Percentiles rank a stretch among this genome's conserved stretches.
Evolutionary conservation across 2,113 vertebrate species (phyloP).

Genomic region (Pygoscelis adeliae): DNA sequence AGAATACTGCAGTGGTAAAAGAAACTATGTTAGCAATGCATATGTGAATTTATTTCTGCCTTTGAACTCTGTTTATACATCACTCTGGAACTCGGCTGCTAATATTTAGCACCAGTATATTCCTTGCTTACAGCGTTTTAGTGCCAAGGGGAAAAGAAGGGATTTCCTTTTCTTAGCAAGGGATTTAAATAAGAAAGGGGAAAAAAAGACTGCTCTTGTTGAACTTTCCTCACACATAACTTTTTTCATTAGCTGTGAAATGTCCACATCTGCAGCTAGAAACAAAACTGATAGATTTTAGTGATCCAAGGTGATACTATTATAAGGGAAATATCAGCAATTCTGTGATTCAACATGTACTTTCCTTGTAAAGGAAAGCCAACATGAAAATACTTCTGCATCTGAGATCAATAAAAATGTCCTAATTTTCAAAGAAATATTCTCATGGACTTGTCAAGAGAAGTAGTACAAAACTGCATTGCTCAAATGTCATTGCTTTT

Average conservation of each 20-base stretch:
- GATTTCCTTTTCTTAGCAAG: constrained; percentile 49
- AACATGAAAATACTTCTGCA: constrained; percentile 38
- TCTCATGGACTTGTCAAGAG: constrained; percentile 11
- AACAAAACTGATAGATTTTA: constrained; percentile 18
- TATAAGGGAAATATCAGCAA: constrained; percentile 15
- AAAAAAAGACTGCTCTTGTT: not conserved
- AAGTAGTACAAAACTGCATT: constrained; percentile 31
- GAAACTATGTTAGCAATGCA: constrained; percentile 35
- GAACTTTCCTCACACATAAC: not conserved
- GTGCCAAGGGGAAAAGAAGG: not conserved
- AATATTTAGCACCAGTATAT: constrained; percentile 2
- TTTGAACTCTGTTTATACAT: constrained; percentile 65
- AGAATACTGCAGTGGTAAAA: constrained; percentile 13
- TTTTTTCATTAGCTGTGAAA: not conserved
- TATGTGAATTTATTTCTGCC: constrained; percentile 51
- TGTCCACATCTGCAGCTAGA: constrained; percentile 17
- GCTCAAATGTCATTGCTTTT: constrained; percentile 50
- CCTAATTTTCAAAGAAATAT: not conserved
- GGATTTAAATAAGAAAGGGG: not conserved
- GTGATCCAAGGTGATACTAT: not conserved
- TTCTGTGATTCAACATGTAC: not conserved
- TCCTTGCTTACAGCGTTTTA: not conserved
- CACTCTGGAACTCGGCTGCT: constrained; percentile 40
- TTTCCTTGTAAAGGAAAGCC: not conserved
- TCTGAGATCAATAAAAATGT: constrained; percentile 45